Evolutionary conservation across 2,888 invertebrate genomes (phyloP).

Genomic region (Escarpia spicata): DNA sequence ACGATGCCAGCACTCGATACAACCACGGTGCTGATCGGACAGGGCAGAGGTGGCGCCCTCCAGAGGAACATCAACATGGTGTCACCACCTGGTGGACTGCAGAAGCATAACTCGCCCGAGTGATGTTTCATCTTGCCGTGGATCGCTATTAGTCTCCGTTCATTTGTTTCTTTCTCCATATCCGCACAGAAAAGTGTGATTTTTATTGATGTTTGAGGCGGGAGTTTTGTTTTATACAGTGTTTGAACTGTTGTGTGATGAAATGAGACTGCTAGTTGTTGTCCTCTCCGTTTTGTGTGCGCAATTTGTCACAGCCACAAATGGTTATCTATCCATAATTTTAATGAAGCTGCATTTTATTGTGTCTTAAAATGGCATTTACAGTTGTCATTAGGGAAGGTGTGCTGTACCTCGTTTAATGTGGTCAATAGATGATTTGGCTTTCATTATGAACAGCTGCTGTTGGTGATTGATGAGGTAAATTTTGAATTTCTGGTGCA

Average conservation of each 20-base stretch:
- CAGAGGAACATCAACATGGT: not conserved
- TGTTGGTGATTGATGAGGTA: not conserved
- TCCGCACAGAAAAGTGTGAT: not conserved
- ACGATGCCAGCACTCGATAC: not conserved
- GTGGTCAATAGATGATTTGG: not conserved
- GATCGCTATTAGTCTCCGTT: not conserved
- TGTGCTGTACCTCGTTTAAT: not conserved
- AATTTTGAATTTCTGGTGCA: not conserved
- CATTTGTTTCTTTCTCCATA: not conserved
- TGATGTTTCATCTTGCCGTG: not conserved
- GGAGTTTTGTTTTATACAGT: not conserved
- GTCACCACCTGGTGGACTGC: not conserved
- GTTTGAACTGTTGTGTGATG: not conserved
- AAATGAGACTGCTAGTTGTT: not conserved
- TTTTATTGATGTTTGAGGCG: not conserved
- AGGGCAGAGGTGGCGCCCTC: conserved; percentile 13
- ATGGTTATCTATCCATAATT: not conserved
- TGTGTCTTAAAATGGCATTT: not conserved
- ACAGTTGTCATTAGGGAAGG: not conserved
- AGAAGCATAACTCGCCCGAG: not conserved
- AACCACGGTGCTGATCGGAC: not conserved
- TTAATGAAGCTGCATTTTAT: not conserved
- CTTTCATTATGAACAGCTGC: not conserved
- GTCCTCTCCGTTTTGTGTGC: not conserved
- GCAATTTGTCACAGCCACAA: not conserved